phyloP scores from a whole-genome alignment of 2,888 invertebrate species.

The Aromia moschata region DNA sequence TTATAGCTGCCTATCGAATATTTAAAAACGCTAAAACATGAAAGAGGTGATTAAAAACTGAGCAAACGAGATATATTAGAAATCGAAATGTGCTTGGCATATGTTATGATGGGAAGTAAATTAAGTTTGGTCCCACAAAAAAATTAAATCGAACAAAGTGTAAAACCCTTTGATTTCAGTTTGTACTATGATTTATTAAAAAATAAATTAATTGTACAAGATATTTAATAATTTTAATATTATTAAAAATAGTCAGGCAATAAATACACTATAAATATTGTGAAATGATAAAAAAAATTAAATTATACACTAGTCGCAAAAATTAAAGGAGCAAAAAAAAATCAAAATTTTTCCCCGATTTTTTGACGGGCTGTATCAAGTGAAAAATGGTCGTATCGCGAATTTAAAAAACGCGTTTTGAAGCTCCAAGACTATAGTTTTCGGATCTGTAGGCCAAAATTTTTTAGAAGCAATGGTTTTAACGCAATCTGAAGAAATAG shows the following conservation, averaged over 20 bases:
- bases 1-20: constrained; percentile 15
- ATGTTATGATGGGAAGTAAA: constrained; percentile 19
- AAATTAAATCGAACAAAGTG: constrained; percentile 20
- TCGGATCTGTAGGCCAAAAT: too few relatives aligned
- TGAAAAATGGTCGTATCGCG: too few relatives aligned
- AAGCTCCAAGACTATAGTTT: too few relatives aligned
- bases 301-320: too few relatives aligned
- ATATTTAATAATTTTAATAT: constrained; percentile 21
- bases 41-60: constrained; percentile 3
- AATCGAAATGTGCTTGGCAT: constrained; percentile 8
- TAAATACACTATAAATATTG: constrained; percentile 31
- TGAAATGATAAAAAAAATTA: constrained; percentile 19
- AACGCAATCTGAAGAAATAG: too few relatives aligned
- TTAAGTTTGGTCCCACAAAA: constrained; percentile 33
- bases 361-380: too few relatives aligned
- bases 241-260: constrained; percentile 25
- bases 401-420: too few relatives aligned
- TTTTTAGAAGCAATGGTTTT: too few relatives aligned
- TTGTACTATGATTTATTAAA: constrained; percentile 28
- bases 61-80: constrained; percentile 12
- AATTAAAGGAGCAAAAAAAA: too few relatives aligned
- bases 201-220: constrained; percentile 25
- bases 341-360: too few relatives aligned
- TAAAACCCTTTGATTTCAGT: constrained; percentile 24
- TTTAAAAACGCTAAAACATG: constrained; percentile 3